phyloP scores from a whole-genome alignment of 2,888 invertebrate genomes.

The Hermodice carunculata region DNA sequence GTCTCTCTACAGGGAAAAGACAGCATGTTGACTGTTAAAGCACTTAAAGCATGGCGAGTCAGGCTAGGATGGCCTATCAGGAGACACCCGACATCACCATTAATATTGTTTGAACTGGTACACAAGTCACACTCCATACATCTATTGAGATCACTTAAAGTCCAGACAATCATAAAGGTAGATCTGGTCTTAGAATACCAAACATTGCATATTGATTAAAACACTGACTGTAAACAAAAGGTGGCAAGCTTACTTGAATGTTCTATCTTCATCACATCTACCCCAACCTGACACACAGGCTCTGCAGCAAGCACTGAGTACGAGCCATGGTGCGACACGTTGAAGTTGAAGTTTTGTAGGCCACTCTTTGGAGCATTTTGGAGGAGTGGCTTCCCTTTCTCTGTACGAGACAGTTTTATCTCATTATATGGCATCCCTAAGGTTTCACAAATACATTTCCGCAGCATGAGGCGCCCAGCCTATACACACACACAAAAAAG shows the following conservation, averaged over 20 bases:
- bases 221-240: constrained; percentile 73
- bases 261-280: constrained; percentile 92
- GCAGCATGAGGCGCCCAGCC: constrained; percentile 84
- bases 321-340: constrained; percentile 93
- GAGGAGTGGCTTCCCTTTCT: constrained; percentile 69
- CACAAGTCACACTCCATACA: no score
- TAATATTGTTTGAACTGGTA: no score
- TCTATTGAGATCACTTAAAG: no score
- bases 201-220: no score
- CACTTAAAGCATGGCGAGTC: no score
- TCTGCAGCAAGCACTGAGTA: constrained; percentile 81
- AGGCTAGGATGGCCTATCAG: no score
- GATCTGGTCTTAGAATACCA: no score
- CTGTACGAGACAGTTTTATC: constrained; percentile 71
- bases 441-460: constrained; percentile 81
- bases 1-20: no score
- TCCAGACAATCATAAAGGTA: no score
- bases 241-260: constrained; percentile 63
- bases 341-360: constrained; percentile 76
- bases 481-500: no score
- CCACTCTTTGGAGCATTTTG: constrained; percentile 33
- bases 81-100: no score
- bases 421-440: constrained; percentile 78
- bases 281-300: constrained; percentile 66
- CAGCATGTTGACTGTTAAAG: no score